A percentile compares a stretch with the other conserved stretches of the same genome.
Evolutionary conservation across 2,113 vertebrate species (phyloP).

Genomic region (Saguinus imperator): DNA sequence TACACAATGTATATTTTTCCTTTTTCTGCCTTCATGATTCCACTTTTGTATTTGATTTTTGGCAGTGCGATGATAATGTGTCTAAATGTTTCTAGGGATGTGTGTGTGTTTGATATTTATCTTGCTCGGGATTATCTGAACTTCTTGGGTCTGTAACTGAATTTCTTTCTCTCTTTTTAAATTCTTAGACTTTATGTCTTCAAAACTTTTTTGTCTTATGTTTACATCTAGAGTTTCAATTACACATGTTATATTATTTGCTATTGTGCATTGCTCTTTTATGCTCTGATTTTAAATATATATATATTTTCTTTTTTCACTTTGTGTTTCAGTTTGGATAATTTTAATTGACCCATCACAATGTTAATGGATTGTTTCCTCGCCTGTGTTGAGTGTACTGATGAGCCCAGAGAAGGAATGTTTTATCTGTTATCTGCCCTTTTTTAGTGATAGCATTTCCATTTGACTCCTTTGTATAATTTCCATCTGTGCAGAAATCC

Average conservation of each 20-base stretch:
- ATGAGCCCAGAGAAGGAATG: not conserved
- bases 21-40: not conserved
- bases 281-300: not conserved
- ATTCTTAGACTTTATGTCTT: not conserved
- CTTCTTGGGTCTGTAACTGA: not conserved
- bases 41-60: not conserved
- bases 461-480: not conserved
- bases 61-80: too few relatives aligned
- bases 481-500: not conserved
- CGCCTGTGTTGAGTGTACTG: not conserved
- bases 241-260: not conserved
- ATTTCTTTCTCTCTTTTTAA: not conserved
- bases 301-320: not conserved
- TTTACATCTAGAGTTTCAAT: not conserved
- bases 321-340: not conserved
- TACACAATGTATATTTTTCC: too few relatives aligned
- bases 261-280: not conserved
- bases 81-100: not conserved
- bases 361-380: not conserved
- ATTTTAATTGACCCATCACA: not conserved
- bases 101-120: not conserved
- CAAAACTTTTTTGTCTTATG: not conserved
- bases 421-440: not conserved
- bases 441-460: not conserved
- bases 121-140: not conserved